Base-by-base conservation (phyloP, 2,113 vertebrate genomes). In the Barnardius zonarius region DNA sequence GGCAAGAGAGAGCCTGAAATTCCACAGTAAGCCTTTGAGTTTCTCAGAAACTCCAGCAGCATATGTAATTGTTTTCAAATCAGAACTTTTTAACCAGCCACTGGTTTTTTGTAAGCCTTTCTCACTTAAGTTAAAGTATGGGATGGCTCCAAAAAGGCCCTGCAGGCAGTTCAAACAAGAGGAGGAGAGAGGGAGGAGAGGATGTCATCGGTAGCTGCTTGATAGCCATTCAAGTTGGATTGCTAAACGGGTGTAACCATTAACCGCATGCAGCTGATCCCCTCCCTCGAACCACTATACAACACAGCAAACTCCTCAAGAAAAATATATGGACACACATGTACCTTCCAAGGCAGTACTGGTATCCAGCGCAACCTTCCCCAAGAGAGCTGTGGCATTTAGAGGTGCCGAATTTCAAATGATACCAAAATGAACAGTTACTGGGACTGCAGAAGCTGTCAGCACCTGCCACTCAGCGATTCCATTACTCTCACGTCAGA, bases 371-470 rank as follows among this genome's bases (percentile, higher is more conserved):
- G 94, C 96, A 95, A 93, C 82, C 94, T 97, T 97, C 90, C 97
- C 96, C 96, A 77, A 90, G 92, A 89, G 94, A 97, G 88, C 93
- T 97, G 97, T 97, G 97, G 98, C 98, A 98, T 98, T 98, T 97
- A 98, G 97, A 96, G 95, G 72, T 17, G 91, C 17, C 96, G 81
- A 94, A 91, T 54, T 91, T 96, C 92, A 63, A 92, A 92, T 90
- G 94, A 74, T 44, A 95, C 91, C 92, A 61, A 92, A 97, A 86
- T 55, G 92, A 96, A 94, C 88, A 75, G 95, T 52, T 55, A 79
- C 69, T 67, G 92, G 97, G 91, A 33, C 90, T 88, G 89, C 90
- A 94, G 85, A 79, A 37, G 62, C 74, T 79, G 91, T 97, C 97
- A 98, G 97, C 97, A 97, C 96, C 96, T 96, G 97, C 92, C 91